Base-by-base conservation (phyloP, 2,888 invertebrate genomes). In the Agonopterix heracliana region DNA sequence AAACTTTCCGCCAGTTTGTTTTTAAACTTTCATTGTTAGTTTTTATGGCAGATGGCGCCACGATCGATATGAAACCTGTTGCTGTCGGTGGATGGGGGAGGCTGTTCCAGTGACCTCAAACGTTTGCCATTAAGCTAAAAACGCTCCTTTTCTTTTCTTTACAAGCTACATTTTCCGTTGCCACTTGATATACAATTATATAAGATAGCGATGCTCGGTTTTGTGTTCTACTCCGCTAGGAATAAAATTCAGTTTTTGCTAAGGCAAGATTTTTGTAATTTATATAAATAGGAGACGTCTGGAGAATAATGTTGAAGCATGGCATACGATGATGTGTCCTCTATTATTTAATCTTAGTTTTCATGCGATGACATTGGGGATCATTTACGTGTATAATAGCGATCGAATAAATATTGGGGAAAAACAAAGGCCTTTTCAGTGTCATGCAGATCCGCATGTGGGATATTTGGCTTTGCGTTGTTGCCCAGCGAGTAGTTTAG, bases 41-140 rank as follows among this genome's bases (percentile, higher is more conserved):
- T 38, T 52, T 50, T 45, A 50, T 49, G 46, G 43, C 74, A 81
- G 78, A 72, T 74, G 80, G 71, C 79, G 75, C 66, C 56, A 52
- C 62, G 62, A 74, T 78, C 78, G 62, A 78, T 78, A 64, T 26
- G 7, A 57, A 62, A 78, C 80, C 72, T 79, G 80, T 78, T 79
- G 76, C 73, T 56, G 54, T 42, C 54, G 61, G 57, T 60, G 38
- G 38, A 38, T 38, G 62, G 54, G 55, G 45, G 57, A 58, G 49
- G 44, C 49, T 72, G 75, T 64, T 72, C 79, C 60, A 77, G 66
- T 79, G 69, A 77, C 78, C 78, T 74, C 66, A 65, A 64, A 68
- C 51, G 55, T 46, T 3, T 12, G 5, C 2, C 38, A 7, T 13
- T 55, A 54, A 54, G 51, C 51, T 34, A 67, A 67, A 61, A 13